Evolutionary conservation across 2,888 invertebrate species (phyloP), one percentile per base, ranked within the genome.

Genomic region (Anthoptus insignis): DNA sequence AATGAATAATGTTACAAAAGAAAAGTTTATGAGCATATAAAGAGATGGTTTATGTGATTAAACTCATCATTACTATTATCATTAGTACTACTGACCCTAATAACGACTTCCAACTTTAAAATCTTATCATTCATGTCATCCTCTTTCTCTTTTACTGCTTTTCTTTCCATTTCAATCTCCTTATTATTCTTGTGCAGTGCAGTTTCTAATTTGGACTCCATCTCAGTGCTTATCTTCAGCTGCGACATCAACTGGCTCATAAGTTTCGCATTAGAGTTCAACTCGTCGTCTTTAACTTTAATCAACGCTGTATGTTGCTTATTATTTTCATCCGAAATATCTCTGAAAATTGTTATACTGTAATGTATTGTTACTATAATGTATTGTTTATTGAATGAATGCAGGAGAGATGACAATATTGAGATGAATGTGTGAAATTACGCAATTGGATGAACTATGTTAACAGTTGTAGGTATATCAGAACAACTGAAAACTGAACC

Each of bases 201-300:
- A 0, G 42, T 71, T 53, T 82, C 81, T 6, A 76, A 60, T 16
- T 76, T 77, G 9, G 73, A 76, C 5, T 76, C 70, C 3, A 76
- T 71, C 27, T 83, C 81, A 0, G 75, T 72, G 11, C 74, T 76
- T 2, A 61, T 71, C 58, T 79, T 76, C 19, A 85, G 72, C 34
- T 86, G 81, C 0, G 76, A 74, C 81, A 82, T 84, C 13, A 87
- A 74, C 9, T 78, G 75, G 14, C 72, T 72, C 56, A 83, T 80
- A 2, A 82, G 76, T 1, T 70, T 67, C 0, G 78, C 74, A 32
- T 81, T 81, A 0, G 69, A 71, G 58, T 78, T 76, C 16, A 83
- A 64, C 8, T 83, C 83, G 27, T 76, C 75, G 14, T 80, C 75
- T 53, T 77, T 76, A 0, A 37, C 34, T 24, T 73, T 65, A 11